These are phyloP conservation scores for Cranoglanis bouderius DNA, from an alignment of 2,113 vertebrate species.

Conservation along the genomic window DNA sequence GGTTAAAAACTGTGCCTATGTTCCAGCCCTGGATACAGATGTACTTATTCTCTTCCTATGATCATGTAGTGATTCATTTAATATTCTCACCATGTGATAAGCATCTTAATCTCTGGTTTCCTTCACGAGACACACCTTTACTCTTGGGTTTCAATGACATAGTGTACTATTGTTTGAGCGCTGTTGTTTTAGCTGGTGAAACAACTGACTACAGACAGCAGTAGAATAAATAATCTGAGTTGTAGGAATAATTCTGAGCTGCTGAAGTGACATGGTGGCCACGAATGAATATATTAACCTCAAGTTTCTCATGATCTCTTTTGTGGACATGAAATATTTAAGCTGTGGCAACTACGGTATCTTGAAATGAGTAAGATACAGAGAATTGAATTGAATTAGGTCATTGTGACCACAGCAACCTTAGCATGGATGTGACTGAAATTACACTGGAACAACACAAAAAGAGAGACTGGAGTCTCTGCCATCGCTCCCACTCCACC, in stretches of 20 bases:
- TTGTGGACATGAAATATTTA: neutral
- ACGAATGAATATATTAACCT: neutral
- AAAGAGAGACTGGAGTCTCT: too few relatives aligned
- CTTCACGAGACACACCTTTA: slow-evolving; percentile 6
- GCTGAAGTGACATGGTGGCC: neutral
- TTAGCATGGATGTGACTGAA: too few relatives aligned
- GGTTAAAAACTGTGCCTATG: neutral
- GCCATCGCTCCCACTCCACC: neutral
- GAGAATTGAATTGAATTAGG: neutral
- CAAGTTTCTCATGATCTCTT: neutral
- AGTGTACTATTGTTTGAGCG: neutral
- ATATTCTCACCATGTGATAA: neutral
- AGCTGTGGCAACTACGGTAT: neutral
- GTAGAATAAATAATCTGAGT: neutral
- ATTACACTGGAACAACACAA: too few relatives aligned
- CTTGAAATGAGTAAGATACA: neutral
- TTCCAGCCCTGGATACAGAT: neutral
- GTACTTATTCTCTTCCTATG: neutral
- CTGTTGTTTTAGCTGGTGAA: neutral
- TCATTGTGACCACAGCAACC: too few relatives aligned
- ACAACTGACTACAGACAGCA: neutral
- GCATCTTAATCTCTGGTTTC: neutral
- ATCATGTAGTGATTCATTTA: neutral
- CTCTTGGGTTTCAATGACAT: neutral
- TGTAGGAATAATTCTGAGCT: neutral